These are phyloP conservation scores for Chaetogeoica ovagalla DNA, from an alignment of 2,888 invertebrate species.

Conservation along the genomic window DNA sequence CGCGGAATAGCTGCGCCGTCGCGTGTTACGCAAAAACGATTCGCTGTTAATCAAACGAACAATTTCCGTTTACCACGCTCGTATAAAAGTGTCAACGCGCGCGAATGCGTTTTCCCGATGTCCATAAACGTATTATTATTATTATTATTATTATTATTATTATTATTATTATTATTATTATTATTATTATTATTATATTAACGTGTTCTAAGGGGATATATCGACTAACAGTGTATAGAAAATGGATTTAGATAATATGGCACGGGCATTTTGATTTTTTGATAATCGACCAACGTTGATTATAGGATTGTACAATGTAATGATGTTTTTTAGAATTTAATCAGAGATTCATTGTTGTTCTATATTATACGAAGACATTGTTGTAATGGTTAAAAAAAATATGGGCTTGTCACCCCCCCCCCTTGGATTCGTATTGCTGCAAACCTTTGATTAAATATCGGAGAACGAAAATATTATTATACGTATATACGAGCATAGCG, in stretches of 20 bases:
- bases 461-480: not conserved
- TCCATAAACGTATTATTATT: too few species aligned
- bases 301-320: not conserved
- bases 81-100: not conserved
- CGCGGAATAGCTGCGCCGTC: not conserved
- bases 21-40: not conserved
- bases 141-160: too few species aligned
- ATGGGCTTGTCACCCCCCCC: slow-evolving; percentile 13
- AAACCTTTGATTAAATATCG: slow-evolving; percentile 12
- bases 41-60: not conserved
- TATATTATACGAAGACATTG: slow-evolving; percentile 4
- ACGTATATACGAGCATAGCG: not conserved
- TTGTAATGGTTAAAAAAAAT: slow-evolving; percentile 30
- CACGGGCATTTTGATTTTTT: not conserved
- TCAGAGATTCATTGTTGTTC: slow-evolving; percentile 17
- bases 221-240: not conserved
- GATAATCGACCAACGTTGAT: not conserved
- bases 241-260: too few species aligned
- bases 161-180: too few species aligned
- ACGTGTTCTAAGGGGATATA: not conserved
- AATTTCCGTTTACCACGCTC: not conserved
- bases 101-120: too few species aligned
- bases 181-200: too few species aligned
- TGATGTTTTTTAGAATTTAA: slow-evolving; percentile 29
- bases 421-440: slow-evolving; percentile 20